phyloP scores from a whole-genome alignment of 1,140 invertebrate species.

The Leptinotarsa undecemlineata region DNA sequence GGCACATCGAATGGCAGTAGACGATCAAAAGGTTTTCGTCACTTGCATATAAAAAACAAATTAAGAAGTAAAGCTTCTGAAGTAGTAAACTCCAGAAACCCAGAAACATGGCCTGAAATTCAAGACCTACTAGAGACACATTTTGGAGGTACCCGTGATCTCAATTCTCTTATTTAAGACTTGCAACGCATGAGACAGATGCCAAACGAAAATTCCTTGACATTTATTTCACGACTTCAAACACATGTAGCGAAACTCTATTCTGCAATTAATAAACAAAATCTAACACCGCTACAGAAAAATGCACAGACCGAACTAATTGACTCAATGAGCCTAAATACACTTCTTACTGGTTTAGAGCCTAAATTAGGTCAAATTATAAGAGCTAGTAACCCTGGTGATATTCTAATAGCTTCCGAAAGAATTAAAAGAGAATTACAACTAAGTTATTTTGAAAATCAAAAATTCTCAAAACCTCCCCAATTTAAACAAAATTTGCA shows the following conservation, averaged over 20 bases:
- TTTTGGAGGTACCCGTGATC: constrained; percentile 29
- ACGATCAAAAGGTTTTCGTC: no score
- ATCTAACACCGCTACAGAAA: constrained; percentile 23
- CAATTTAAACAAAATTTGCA: neutral
- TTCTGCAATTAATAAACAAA: constrained; percentile 19
- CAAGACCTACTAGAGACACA: constrained; percentile 19
- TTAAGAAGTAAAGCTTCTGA: no score
- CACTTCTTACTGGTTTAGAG: constrained; percentile 11
- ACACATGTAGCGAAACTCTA: constrained; percentile 24
- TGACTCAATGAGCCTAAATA: neutral
- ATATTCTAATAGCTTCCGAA: neutral
- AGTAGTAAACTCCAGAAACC: no score
- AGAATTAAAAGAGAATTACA: neutral
- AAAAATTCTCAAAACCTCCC: neutral
- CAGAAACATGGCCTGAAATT: no score
- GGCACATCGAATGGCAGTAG: no score
- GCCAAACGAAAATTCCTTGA: constrained; percentile 10
- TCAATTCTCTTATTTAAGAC: constrained; percentile 20
- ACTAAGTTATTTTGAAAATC: neutral
- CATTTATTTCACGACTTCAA: constrained; percentile 11
- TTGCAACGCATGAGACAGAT: constrained; percentile 24
- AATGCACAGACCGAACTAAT: neutral
- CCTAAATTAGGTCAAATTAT: constrained; percentile 10
- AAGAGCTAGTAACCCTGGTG: neutral
- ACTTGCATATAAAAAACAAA: no score